Percentiles rank a stretch among this genome's conserved stretches.
These are phyloP conservation scores for Akabosia matsudoensis DNA, from an alignment of 1,140 invertebrate genomes.

Conservation along the genomic window DNA sequence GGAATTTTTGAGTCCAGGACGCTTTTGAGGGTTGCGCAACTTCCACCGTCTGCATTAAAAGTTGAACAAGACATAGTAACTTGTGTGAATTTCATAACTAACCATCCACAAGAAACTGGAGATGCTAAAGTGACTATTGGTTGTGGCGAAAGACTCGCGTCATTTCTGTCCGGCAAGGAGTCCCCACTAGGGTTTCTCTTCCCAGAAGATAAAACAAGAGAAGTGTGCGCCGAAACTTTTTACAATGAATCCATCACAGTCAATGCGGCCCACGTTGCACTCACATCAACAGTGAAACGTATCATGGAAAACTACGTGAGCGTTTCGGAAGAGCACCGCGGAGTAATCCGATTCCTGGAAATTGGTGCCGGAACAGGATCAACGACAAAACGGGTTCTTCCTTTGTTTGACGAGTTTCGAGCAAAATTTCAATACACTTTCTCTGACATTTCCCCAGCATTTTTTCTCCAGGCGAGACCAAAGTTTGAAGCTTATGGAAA, in stretches of 20 bases:
- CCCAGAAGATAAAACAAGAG: not conserved
- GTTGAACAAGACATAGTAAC: not conserved
- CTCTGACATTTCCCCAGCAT: conserved; percentile 34
- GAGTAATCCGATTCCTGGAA: conserved; percentile 30
- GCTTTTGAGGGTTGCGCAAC: not conserved
- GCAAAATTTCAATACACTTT: conserved; percentile 28
- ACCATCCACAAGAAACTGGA: not conserved
- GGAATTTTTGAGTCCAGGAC: not conserved
- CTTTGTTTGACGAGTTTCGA: not conserved
- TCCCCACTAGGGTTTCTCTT: conserved; percentile 1
- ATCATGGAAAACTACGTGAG: not conserved
- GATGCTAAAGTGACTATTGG: not conserved
- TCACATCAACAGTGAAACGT: not conserved
- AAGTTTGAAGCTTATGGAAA: conserved; percentile 10
- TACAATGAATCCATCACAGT: conserved; percentile 7
- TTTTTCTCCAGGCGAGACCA: conserved; percentile 18
- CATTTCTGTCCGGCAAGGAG: not conserved
- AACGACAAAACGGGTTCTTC: not conserved
- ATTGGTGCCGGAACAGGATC: conserved; percentile 28
- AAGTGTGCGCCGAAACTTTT: conserved; percentile 17
- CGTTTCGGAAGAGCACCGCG: not conserved
- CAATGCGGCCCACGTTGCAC: not conserved
- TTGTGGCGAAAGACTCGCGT: not conserved
- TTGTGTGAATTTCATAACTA: not conserved
- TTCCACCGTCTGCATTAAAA: not conserved